Evolutionary conservation across 2,888 invertebrate species (phyloP), one percentile per base, ranked within the genome.

Genomic region (Amblyteles armatorius): DNA sequence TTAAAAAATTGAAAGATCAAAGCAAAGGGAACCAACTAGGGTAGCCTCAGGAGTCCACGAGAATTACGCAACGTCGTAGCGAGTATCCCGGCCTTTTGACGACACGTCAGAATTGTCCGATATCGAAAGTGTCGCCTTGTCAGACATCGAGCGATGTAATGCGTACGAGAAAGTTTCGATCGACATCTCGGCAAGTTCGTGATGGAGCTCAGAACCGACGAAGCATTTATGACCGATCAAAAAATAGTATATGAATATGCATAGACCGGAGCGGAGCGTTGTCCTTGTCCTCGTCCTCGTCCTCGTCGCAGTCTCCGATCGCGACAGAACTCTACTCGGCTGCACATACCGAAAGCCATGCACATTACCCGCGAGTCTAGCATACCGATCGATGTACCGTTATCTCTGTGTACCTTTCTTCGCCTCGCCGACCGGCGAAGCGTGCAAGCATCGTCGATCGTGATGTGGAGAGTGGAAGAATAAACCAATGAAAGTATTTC

Each of bases 331-430:
- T 83, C 72, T 65, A 57, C 69, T 82, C 19, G 68, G 52, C 68
- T 83, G 81, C 76, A 77, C 85, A 73, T 81, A 72, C 72, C 65
- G 79, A 63, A 33, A 74, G 76, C 68, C 72, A 26, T 55, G 71
- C 65, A 50, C 73, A 19, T 71, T 63, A 48, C 26, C 71, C 26
- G 50, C 80, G 50, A 77, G 80, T 72, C 73, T 79, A 69, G 86
- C 82, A 87, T 85, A 85, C 85, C 83, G 82, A 87, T 84, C 67
- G 63, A 52, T 40, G 71, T 71, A 84, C 76, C 84, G 84, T 86
- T 84, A 84, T 79, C 40, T 71, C 79, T 22, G 40, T 57, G 57
- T 63, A 33, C 73, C 57, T 73, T 82, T 40, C 50, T 55, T 48
- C 55, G 19, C 48, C 13, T 69, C 52, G 57, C 36, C 52, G 26